These are phyloP conservation scores for rabbit (Oryctolagus cuniculus) DNA, from an alignment of 2,113 vertebrate genomes.

Conservation along the genomic window mOryCun1.1 NC_091442.1:114231001-114231500, in stretches of 20 bases:
- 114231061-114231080: not conserved
- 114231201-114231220: not conserved
- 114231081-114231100: not conserved
- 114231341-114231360: too few species aligned
- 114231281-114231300: not conserved
- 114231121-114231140: not conserved
- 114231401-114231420: not conserved
- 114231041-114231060: not conserved
- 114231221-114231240: not conserved
- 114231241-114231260: not conserved
- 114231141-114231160: not conserved
- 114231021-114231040: too few species aligned
- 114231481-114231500: fast-evolving
- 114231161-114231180: not conserved
- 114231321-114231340: too few species aligned
- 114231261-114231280: not conserved
- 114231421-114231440: not conserved
- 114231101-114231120: not conserved
- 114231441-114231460: not conserved
- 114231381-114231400: not conserved
- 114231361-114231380: not conserved
- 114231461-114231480: not conserved
- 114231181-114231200: not conserved
- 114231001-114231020: fast-evolving
- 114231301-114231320: not conserved